Base-by-base conservation (phyloP, 2,797 vertebrate genomes). In the Peromyscus melanophrys region DNA sequence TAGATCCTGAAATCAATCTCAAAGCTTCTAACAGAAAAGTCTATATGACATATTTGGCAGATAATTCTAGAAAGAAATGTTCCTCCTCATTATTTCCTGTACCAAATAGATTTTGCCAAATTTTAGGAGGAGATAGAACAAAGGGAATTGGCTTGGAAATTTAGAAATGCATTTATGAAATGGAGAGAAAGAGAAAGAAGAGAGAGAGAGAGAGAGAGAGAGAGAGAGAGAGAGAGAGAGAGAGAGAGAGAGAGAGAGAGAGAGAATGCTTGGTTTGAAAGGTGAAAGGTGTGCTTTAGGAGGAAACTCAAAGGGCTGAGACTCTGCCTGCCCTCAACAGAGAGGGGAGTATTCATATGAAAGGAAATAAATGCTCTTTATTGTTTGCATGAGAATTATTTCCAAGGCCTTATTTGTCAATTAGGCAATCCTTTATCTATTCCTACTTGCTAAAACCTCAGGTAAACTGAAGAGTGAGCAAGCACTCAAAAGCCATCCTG, bases 1-100 rank as follows among this genome's bases (percentile, higher is more conserved):
- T 63, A 73, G 46, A 92, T 84, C 93, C 94, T 78, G 10, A 96
- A 78, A 87, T 92, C 14, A 89, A 43, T 34, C 9, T 55, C 76
- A 82, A 2, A 57, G 43, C 17, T 59, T 96, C 90, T 69, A 87
- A n/a, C 73, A 19, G 40, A 95, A 96, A 73, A 83, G 11, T 17
- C 63, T 11, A 43, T 84, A 9, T 52, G 71, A 31, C 4, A 75
- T 11, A 43, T 84, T 7, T 52, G 71, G 27, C 4, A 75, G n/a
- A 7, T 84, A 67, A 43, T 43, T 65, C 17, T 49, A 80, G n/a
- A 73, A 80, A 82, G 37, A 4, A 86, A 73, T 80, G 5, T 78
- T 94, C 4, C 9, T 93, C n/a, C 34, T 43, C 19, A 49, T 92
- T 59, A 14, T 82, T 73, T 92, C 40, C 34, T 90, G 86, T 82